Base-by-base conservation (phyloP, 2,797 vertebrate genomes). In the Molossus molossus region DNA sequence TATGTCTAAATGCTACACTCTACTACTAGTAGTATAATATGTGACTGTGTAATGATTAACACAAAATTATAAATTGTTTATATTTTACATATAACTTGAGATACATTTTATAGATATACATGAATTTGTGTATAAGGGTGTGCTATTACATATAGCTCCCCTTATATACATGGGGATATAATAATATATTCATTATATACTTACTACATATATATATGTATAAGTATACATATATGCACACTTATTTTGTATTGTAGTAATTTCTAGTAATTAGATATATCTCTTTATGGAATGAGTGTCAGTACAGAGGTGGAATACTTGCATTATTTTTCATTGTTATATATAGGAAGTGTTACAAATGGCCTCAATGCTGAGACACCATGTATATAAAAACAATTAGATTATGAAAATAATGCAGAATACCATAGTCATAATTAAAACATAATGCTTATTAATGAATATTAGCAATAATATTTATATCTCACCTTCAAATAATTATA, bases 311-410 rank as follows among this genome's bases (percentile, higher is more conserved):
- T 13, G 25, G 92, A 69, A 60, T 33, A 1, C 0, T 79, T 50
- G 4, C 4, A 23, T 90, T n/a, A 69, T 57, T 90, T 92, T 92
- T 87, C 21, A 18, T 87, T 85, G 10, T 67, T 27, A 69, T 81
- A 62, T 29, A 53, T 6, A 81, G 27, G 4, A 50, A 93, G 87
- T 77, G 3, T 60, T 25, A 82, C 4, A 67, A 67, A 89, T 69
- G 15, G 60, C 12, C 1, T 85, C 6, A 76, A 29, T 76, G 18
- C 9, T 81, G 2, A 88, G 14, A 65, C 0, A 50, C 13, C 11
- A 81, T 13, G 4, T 21, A 55, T 69, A 55, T 58, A n/a, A 95
- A 87, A 94, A 64, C 14, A 84, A 81, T 37, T n/a, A n/a, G 20
- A 67, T 55, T 50, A 73, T 95, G 25, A 80, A 69, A 70, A 75